Evolutionary conservation across 2,113 vertebrate species (phyloP), one percentile per base, ranked within the genome.

Genomic region (Triplophysa rosa): DNA sequence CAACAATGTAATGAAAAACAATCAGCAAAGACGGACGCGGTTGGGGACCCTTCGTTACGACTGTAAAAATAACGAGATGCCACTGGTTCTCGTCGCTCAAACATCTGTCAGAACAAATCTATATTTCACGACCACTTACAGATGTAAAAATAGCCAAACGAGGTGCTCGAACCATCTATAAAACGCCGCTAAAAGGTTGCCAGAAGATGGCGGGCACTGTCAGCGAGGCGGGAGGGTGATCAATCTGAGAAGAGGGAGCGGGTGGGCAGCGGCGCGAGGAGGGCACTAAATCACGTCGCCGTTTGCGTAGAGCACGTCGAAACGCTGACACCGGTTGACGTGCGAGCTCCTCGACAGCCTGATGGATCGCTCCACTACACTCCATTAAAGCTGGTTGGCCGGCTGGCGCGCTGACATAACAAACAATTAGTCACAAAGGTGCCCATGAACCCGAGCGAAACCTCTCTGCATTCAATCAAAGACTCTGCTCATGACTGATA

Each of bases 111-210:
- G 89, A 87, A 91, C 90, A 90, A 92, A 93, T 93, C 89, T 93
- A 92, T 93, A 93, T 92, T 93, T 93, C 91, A 93, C 91, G 89
- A 90, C 88, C 90, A 93, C 90, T 93, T 93, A 92, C 91, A 91
- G 88, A 93, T 93, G 92, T 93, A 92, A 93, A 93, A 93, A 93
- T 93, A 94, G 91, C 91, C 89, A 91, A 93, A 93, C 88, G 89
- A 92, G 91, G 88, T 87, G 87, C 82, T 87, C 85, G 90, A 90
- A 93, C 90, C 90, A 90, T 93, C 92, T 92, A 92, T 93, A 93
- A 94, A 93, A 91, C 72, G 73, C 84, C 84, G 89, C 88, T 93
- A 91, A 93, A 92, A 92, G 92, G 92, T 92, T 93, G 91, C 88
- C 82, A 88, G 89, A 90, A 91, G 88, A 93, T 88, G 91, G 89